These are phyloP conservation scores for Proteles cristata DNA, from an alignment of 2,113 vertebrate genomes.

Conservation along the genomic window DNA sequence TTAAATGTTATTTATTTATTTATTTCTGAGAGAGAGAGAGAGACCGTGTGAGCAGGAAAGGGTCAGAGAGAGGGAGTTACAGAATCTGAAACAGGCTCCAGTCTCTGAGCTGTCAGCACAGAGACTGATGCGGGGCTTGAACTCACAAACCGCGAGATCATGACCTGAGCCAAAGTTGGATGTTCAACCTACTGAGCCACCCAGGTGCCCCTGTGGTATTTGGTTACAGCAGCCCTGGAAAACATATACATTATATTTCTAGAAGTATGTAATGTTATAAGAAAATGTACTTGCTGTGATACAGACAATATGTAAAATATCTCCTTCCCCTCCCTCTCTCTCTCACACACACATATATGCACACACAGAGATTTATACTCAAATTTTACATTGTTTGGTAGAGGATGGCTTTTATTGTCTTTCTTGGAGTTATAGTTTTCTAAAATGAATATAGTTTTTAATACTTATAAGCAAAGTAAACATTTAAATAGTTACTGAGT, in stretches of 20 bases:
- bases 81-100: no score
- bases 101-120: no score
- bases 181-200: no score
- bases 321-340: neutral
- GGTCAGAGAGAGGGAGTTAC: no score
- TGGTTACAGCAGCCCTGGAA: neutral
- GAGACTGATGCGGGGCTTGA: no score
- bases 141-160: no score
- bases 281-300: neutral
- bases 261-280: neutral
- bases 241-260: neutral
- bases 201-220: neutral
- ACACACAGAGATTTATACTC: neutral
- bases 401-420: neutral
- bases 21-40: no score
- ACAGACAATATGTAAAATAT: neutral
- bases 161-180: no score
- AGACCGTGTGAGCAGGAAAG: no score
- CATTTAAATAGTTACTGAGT: neutral
- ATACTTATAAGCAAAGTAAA: conserved; percentile 1
- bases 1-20: no score
- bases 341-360: neutral
- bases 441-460: neutral
- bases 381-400: neutral
- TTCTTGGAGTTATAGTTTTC: neutral